Conservation (phyloP, 2,797 vertebrate genomes). For the Eulemur coronatus region DNA sequence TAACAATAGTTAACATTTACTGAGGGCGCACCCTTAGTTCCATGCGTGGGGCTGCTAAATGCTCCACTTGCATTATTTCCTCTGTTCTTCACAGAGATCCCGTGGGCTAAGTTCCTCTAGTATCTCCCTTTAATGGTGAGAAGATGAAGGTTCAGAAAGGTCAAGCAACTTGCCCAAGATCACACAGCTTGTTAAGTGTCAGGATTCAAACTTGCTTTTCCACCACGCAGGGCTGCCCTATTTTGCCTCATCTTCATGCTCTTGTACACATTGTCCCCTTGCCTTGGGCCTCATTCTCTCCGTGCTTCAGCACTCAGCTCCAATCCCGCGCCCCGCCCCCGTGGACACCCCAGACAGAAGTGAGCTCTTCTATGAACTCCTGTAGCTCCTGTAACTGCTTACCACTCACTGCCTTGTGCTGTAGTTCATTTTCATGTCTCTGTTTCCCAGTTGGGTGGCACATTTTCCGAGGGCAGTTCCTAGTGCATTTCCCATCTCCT, state of each 20-base stretch:
- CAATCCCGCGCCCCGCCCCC: too few relatives aligned
- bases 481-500: neutral
- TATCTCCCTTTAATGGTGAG: neutral
- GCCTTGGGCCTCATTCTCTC: neutral
- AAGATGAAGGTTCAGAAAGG: neutral
- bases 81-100: neutral
- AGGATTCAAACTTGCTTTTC: neutral
- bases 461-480: neutral
- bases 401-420: neutral
- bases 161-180: neutral
- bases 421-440: neutral
- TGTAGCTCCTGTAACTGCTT: fast-evolving
- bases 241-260: neutral
- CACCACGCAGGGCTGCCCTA: fast-evolving
- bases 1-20: neutral
- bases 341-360: neutral
- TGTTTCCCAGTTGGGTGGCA: neutral
- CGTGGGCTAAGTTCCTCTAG: neutral
- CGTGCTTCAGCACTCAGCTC: neutral
- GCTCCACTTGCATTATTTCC: neutral
- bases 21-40: neutral
- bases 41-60: neutral
- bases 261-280: neutral
- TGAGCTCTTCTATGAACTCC: neutral
- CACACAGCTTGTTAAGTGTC: neutral